These are phyloP conservation scores for Microctonus aethiopoides DNA, from an alignment of 2,888 invertebrate genomes.

Conservation along the genomic window DNA sequence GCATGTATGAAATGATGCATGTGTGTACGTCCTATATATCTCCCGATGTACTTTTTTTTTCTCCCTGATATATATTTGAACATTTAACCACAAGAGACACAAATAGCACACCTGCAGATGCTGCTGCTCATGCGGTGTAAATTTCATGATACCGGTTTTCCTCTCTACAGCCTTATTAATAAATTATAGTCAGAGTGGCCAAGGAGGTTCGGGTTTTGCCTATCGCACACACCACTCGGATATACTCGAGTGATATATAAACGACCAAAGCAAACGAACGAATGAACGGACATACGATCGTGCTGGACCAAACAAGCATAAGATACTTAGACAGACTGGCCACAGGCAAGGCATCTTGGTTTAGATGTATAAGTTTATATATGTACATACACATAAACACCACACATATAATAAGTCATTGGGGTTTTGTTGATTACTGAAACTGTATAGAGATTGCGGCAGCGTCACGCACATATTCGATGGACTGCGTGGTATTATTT, in stretches of 20 bases:
- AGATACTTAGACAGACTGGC: slow-evolving; percentile 26
- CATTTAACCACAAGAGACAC: slow-evolving; percentile 8
- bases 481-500: slow-evolving; percentile 10
- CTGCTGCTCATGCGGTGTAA: slow-evolving; percentile 37
- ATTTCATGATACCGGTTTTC: slow-evolving; percentile 44
- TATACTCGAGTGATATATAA: slow-evolving; percentile 10
- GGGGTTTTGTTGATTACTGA: slow-evolving; percentile 48
- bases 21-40: neutral
- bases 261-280: neutral
- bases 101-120: slow-evolving; percentile 43
- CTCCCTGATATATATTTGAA: neutral
- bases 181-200: slow-evolving; percentile 53
- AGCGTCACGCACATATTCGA: slow-evolving; percentile 42
- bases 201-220: slow-evolving; percentile 53
- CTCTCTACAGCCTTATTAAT: slow-evolving; percentile 55
- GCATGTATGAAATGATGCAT: neutral
- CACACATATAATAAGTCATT: no score
- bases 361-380: no score
- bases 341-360: slow-evolving; percentile 37
- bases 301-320: no score
- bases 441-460: slow-evolving; percentile 50
- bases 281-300: no score
- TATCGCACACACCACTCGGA: slow-evolving; percentile 28
- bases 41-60: neutral
- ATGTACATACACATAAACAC: no score